Evolutionary conservation across 2,888 invertebrate genomes (phyloP).

Genomic region (Conistra vaccinii): DNA sequence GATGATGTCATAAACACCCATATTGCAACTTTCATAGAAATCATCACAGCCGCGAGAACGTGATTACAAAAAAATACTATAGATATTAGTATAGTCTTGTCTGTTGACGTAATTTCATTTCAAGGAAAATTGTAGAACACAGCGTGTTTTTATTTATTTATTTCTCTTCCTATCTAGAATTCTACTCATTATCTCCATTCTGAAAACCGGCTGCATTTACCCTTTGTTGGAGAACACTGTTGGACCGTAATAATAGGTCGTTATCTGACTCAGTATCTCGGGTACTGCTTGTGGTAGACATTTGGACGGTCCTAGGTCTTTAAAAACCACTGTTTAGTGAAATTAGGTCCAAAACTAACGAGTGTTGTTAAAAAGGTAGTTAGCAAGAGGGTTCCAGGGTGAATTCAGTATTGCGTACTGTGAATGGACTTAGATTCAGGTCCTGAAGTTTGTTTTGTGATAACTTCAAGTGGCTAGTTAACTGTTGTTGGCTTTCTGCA

Average conservation of each 20-base stretch:
- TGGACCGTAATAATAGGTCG: constrained; percentile 11
- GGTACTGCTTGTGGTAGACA: background rate
- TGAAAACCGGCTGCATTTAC: background rate
- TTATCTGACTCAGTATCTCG: constrained; percentile 2
- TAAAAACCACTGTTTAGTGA: constrained; percentile 13
- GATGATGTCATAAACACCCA: no score
- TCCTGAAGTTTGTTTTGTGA: background rate
- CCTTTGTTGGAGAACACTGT: background rate
- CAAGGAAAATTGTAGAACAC: no score
- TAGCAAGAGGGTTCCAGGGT: background rate
- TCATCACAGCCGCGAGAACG: no score
- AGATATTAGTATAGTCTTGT: background rate
- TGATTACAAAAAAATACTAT: no score
- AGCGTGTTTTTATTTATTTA: background rate
- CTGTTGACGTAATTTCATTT: background rate
- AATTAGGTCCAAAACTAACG: constrained; percentile 21
- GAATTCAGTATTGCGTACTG: background rate
- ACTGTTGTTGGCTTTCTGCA: background rate
- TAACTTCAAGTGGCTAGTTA: constrained; percentile 1
- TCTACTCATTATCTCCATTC: constrained; percentile 11
- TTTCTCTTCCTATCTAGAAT: background rate
- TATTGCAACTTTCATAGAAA: no score
- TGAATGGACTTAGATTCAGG: background rate
- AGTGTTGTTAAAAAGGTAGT: constrained; percentile 12
- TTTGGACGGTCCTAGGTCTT: constrained; percentile 10